Base-by-base conservation (phyloP, 1,140 invertebrate species). In the Eupristina koningsbergeri region DNA sequence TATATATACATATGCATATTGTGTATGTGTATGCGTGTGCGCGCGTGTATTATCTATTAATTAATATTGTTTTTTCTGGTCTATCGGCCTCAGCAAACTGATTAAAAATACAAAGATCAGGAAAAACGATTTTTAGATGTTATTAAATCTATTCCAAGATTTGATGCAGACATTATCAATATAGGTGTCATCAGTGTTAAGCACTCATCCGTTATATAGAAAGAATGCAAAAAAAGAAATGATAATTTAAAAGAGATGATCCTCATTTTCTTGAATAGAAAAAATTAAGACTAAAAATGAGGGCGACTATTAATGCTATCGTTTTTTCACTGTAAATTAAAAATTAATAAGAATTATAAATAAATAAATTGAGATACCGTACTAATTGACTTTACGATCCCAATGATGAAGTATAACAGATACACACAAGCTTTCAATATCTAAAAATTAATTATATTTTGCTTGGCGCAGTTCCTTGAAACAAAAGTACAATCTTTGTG, bases 1-100 rank as follows among this genome's bases (percentile, higher is more conserved):
- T 92, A 92, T 92, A 91, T 90, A 87, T 89, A 89, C 17, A 71
- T 39, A 69, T 69, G 22, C 31, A 36, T 31, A 15, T 22, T 39
- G 64, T 67, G n/a, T 69, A 39, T 39, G 36, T 0, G 67, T 19
- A 31, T 71, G 39, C n/a, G 39, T 69, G 34, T 69, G 19, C 41
- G 11, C 41, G 11, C 26, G 26, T 88, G 80, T 50, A 75, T 92
- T 92, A 92, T 89, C 85, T 88, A 90, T 89, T 88, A 88, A 89
- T 88, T 87, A 87, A 89, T 92, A 90, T 89, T 91, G n/a, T n/a
- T 92, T 91, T 88, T 92, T 92, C 91, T 87, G 89, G 91, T 91
- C 89, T 89, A 92, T 91, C 91, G 91, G 91, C 91, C 91, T 92
- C 90, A 90, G 87, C 78, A 85, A 87, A 81, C 64, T 83, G 84